Evolutionary conservation across 2,113 vertebrate species (phyloP), one percentile per base, ranked within the genome.

Genomic region (Actinemys pallida): DNA sequence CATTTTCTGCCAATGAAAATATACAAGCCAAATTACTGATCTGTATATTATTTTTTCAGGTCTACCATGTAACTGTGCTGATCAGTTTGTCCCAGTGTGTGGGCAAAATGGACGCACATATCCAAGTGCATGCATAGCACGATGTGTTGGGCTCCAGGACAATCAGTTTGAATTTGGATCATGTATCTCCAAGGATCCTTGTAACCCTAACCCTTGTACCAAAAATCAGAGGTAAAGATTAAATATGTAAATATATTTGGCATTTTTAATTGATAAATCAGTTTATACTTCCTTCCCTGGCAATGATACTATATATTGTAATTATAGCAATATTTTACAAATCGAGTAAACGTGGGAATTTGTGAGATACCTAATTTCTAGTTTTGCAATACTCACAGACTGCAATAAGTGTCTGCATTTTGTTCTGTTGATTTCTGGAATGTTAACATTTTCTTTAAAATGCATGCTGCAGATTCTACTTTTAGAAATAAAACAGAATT

Each of bases 51-150:
- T 82, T 94, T 95, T 93, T 92, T 14, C 96, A 99, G 99, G 99
- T 94, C 98, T 99, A 22, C 99, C 99, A 1, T 99, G 99, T 95
- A 99, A 98, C 96, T 99, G 99, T 78, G 98, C 98, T 0, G 99
- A 99, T 95, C 99, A 98, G 96, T 99, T 99, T 94, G 99, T 99
- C 80, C 99, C 99, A 0, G 99, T 99, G 4, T 99, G 99, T 89
- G 99, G 99, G 13, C 98, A 98, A 3, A 99, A 99, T 2, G 99
- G 99, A 25, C 99, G 99, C 84, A 99, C 99, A 0, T 99, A 99
- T 57, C 99, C 99, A 90, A 99, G 99, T 4, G 99, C 99, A 0
- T 99, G 99, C 29, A 98, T 99, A 81, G 99, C 99, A 59, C 99
- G 99, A 90, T 99, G 99, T 35, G 98, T 99, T 93, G 99, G 99